These are phyloP conservation scores for Halocaridina rubra DNA, from an alignment of 2,888 invertebrate genomes.

Conservation along the genomic window DNA sequence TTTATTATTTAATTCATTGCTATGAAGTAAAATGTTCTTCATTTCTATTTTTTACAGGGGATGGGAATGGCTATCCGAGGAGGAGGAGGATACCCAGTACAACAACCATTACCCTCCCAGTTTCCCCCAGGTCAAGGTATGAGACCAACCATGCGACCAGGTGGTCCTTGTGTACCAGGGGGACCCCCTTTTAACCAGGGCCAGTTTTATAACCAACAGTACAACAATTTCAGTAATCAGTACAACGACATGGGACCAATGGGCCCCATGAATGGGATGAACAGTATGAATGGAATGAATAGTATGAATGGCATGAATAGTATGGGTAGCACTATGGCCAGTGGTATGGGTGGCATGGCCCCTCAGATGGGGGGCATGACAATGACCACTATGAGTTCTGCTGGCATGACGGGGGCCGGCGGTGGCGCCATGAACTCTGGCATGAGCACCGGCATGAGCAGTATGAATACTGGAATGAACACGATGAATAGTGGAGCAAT, in stretches of 20 bases:
- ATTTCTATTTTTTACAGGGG: slow-evolving; percentile 17
- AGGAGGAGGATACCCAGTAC: slow-evolving; percentile 60
- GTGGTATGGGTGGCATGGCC: slow-evolving; percentile 55
- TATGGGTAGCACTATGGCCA: slow-evolving; percentile 34
- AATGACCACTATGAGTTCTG: slow-evolving; percentile 33
- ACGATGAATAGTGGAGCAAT: slow-evolving; percentile 53
- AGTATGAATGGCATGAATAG: slow-evolving; percentile 63
- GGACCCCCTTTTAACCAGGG: slow-evolving; percentile 64
- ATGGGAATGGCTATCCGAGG: slow-evolving; percentile 58
- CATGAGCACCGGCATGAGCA: slow-evolving; percentile 64
- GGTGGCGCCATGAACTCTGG: slow-evolving; percentile 62
- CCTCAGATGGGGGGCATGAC: slow-evolving; percentile 46
- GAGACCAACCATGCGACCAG: slow-evolving; percentile 61
- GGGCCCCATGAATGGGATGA: slow-evolving; percentile 64
- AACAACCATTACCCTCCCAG: slow-evolving; percentile 66
- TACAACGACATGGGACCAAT: slow-evolving; percentile 62
- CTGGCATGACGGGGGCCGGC: slow-evolving; percentile 39
- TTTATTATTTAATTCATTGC: too few relatives aligned
- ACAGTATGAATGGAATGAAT: slow-evolving; percentile 57
- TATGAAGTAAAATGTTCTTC: too few relatives aligned
- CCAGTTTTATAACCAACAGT: slow-evolving; percentile 68
- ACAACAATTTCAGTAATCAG: slow-evolving; percentile 52
- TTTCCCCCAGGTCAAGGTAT: slow-evolving; percentile 68
- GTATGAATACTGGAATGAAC: slow-evolving; percentile 56
- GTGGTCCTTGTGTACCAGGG: slow-evolving; percentile 49